Evolutionary conservation across 2,113 vertebrate species (phyloP).

Genomic region (Panurus biarmicus): DNA sequence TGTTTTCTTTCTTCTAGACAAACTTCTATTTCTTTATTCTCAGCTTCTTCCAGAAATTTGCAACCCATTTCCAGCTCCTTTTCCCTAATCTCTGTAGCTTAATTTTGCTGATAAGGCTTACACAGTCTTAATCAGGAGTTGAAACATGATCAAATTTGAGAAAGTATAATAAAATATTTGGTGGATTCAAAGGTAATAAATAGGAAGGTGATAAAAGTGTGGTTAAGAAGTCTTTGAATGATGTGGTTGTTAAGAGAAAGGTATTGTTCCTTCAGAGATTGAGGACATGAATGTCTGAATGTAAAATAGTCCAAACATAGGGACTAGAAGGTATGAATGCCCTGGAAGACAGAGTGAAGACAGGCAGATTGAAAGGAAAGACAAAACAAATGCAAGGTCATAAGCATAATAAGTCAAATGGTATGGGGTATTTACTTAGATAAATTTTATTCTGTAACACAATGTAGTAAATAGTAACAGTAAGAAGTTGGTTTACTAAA

Average conservation of each 20-base stretch:
- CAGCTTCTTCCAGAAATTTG: background rate
- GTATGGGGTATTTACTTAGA: background rate
- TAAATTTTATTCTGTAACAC: background rate
- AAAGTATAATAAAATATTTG: background rate
- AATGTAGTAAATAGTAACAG: background rate
- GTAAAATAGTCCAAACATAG: rapidly evolving
- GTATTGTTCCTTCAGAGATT: background rate
- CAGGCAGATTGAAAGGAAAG: background rate
- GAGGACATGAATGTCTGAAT: background rate
- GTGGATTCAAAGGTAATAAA: background rate
- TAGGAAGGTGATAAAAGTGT: background rate
- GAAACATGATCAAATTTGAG: background rate
- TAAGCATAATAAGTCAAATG: background rate
- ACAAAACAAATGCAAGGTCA: background rate
- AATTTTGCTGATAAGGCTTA: background rate
- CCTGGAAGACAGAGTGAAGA: background rate
- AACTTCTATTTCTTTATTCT: background rate
- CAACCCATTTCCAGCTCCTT: background rate
- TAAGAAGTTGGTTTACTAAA: background rate
- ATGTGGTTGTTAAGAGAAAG: background rate
- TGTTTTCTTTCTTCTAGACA: background rate
- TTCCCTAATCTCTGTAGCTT: background rate
- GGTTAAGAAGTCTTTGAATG: background rate
- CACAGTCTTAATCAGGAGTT: background rate
- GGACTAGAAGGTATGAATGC: background rate